Conservation (phyloP, 2,888 invertebrate genomes). For the Heliconius hortense region DNA sequence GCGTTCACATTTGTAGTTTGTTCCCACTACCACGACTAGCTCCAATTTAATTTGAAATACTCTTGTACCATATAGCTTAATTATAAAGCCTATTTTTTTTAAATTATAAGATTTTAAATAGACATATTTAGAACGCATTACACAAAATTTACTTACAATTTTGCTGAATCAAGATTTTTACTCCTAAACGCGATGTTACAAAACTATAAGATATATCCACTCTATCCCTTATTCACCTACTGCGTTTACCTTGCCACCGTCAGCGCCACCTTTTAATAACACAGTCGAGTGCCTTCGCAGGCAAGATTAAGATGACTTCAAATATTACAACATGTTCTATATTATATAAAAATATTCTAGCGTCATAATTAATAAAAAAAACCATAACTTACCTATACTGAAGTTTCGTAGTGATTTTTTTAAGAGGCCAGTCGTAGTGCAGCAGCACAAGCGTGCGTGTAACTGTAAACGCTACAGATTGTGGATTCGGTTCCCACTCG, state of each 20-base stretch:
- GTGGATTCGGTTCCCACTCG: too few species aligned
- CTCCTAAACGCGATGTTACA: conserved; percentile 51
- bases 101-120: too few species aligned
- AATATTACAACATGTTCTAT: conserved; percentile 56
- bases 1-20: neutral
- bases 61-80: too few species aligned
- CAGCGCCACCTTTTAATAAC: conserved; percentile 74
- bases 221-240: conserved; percentile 59
- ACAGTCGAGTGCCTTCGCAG: conserved; percentile 72
- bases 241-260: conserved; percentile 54
- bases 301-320: conserved; percentile 70
- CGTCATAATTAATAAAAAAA: neutral
- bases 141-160: conserved; percentile 43
- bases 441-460: too few species aligned
- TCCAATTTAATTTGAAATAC: too few species aligned
- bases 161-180: conserved; percentile 34
- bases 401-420: too few species aligned
- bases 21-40: too few species aligned
- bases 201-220: conserved; percentile 64
- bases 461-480: too few species aligned
- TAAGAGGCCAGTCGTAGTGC: too few species aligned
- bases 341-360: conserved; percentile 19
- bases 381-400: too few species aligned
- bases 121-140: neutral
- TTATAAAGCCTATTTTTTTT: too few species aligned